These are phyloP conservation scores for Calosoma granatense DNA, from an alignment of 1,140 invertebrate genomes.

Conservation along the genomic window DNA sequence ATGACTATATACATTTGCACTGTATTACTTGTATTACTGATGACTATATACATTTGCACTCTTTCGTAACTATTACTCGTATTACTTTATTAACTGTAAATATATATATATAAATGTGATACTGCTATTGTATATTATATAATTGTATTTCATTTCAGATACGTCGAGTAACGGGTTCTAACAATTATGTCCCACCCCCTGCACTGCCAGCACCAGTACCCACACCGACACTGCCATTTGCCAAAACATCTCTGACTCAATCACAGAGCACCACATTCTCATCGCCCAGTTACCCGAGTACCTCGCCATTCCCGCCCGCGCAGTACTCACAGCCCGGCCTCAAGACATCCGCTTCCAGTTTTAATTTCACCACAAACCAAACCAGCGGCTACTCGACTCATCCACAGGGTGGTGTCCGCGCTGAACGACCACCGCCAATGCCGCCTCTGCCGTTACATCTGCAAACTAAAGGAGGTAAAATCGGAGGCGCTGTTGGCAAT, in stretches of 20 bases:
- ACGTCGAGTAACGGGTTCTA: constrained; percentile 38
- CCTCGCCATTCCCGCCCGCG: constrained; percentile 32
- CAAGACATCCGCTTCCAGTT: constrained; percentile 44
- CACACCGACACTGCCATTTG: constrained; percentile 36
- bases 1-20: not conserved
- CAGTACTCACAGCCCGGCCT: constrained; percentile 37
- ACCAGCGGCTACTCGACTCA: constrained; percentile 42
- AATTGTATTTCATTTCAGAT: constrained; percentile 31
- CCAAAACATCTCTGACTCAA: constrained; percentile 36
- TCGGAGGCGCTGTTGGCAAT: constrained; percentile 46
- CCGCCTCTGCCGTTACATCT: constrained; percentile 32
- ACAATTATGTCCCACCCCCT: constrained; percentile 44
- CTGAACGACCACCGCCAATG: constrained; percentile 39
- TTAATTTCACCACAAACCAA: constrained; percentile 40
- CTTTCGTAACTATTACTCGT: not conserved
- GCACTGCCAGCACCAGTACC: constrained; percentile 54
- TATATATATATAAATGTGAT: not conserved
- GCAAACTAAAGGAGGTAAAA: constrained; percentile 28
- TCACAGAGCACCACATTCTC: constrained; percentile 42
- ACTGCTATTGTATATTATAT: not conserved
- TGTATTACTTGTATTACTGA: not conserved
- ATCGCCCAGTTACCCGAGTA: constrained; percentile 24
- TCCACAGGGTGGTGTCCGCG: constrained; percentile 40
- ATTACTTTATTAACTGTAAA: not conserved
- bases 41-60: not conserved